Conservation (phyloP, 2,888 invertebrate species). For the Chrysotoxum bicinctum region DNA sequence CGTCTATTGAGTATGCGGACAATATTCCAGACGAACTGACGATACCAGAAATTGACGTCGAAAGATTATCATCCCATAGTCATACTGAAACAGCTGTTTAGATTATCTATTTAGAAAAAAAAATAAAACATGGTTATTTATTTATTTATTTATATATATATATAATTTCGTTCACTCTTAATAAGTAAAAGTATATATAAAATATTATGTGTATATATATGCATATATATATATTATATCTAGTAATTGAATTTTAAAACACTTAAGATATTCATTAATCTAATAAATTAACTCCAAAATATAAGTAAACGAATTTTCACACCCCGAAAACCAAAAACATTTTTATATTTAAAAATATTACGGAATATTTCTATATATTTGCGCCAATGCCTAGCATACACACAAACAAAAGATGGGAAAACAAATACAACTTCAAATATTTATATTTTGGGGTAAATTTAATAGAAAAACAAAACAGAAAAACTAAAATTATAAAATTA, state of each 20-base stretch:
- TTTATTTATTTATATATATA: conserved; percentile 46
- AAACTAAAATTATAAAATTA: conserved; percentile 12
- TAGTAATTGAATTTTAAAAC: conserved; percentile 2
- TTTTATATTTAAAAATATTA: conserved; percentile 50
- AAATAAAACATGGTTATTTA: conserved; percentile 36
- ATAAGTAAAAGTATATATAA: conserved; percentile 20
- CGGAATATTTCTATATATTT: conserved; percentile 31
- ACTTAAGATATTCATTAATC: conserved; percentile 15
- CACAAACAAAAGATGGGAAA: not conserved
- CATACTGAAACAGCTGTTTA: conserved; percentile 97
- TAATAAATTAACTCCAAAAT: conserved; percentile 48
- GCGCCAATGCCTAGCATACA: conserved; percentile 36
- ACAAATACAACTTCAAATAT: conserved; percentile 14
- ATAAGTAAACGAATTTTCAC: conserved; percentile 25
- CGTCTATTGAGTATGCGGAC: conserved; percentile 95
- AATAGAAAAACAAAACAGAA: not conserved
- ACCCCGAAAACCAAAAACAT: not conserved
- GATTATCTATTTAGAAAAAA: conserved; percentile 47
- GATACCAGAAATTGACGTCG: conserved; percentile 95
- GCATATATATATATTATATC: conserved; percentile 24
- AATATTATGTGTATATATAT: conserved; percentile 18
- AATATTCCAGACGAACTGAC: conserved; percentile 93
- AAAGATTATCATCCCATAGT: conserved; percentile 95
- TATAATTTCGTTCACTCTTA: conserved; percentile 32
- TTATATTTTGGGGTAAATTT: conserved; percentile 54